A percentile compares a stretch with the other conserved stretches of the same genome.
Conservation (phyloP, 2,797 vertebrate genomes). For the Ciconia nigra region DNA sequence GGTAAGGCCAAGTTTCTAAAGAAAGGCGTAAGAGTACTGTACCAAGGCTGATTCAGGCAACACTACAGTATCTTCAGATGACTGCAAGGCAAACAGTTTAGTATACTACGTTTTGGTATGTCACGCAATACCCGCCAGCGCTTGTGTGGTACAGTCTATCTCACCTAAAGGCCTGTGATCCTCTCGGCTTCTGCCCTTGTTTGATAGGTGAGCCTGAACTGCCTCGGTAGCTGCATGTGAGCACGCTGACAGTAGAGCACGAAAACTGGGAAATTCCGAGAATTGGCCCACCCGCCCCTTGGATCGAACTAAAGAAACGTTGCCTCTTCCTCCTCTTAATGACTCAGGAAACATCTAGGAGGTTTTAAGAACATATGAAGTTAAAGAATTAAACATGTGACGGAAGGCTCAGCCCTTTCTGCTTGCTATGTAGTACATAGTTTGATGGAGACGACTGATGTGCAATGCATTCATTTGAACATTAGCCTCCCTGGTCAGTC, state of each 20-base stretch:
- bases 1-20: background rate
- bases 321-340: background rate
- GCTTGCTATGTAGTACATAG: too few relatives aligned
- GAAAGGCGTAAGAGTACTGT: background rate
- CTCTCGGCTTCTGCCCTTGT: background rate
- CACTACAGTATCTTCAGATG: background rate
- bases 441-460: background rate
- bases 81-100: background rate
- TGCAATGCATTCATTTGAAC: background rate
- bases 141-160: background rate
- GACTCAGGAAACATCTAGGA: background rate
- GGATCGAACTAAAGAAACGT: background rate
- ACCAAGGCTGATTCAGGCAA: background rate
- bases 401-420: background rate
- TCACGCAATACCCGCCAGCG: background rate
- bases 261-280: background rate
- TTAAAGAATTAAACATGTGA: background rate
- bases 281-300: too few relatives aligned
- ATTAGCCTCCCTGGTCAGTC: background rate
- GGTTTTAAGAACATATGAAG: background rate
- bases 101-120: background rate
- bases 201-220: background rate
- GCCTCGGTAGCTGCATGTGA: background rate
- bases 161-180: background rate
- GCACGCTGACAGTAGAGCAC: background rate